These are phyloP conservation scores for Vidua chalybeata DNA, from an alignment of 2,113 vertebrate genomes.

Conservation along the genomic window DNA sequence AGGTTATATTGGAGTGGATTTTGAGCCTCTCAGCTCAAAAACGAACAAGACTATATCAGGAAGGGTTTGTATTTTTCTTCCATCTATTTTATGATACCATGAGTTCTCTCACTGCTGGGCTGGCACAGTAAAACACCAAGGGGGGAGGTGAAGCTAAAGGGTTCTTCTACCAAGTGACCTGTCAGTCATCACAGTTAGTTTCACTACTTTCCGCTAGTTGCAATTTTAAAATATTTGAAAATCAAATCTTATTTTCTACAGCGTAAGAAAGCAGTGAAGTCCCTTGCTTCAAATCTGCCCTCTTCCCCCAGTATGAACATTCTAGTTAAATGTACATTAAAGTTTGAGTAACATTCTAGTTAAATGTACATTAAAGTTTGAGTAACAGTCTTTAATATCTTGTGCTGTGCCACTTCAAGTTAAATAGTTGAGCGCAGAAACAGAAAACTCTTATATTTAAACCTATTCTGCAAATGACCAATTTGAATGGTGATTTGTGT, in stretches of 20 bases:
- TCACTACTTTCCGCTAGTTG: background rate
- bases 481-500: background rate
- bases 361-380: background rate
- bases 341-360: background rate
- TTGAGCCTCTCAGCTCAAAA: conserved; percentile 95
- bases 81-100: background rate
- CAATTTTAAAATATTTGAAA: background rate
- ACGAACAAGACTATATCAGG: conserved; percentile 93
- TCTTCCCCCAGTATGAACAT: background rate
- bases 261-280: background rate
- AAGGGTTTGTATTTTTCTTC: conserved; percentile 80
- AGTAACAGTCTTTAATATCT: background rate
- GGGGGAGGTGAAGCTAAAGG: background rate
- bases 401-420: background rate
- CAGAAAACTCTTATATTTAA: background rate
- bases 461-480: background rate
- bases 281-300: background rate
- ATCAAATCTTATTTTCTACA: background rate
- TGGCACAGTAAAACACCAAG: background rate
- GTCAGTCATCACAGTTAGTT: background rate
- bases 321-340: background rate
- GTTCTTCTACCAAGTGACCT: background rate
- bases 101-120: background rate
- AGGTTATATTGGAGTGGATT: conserved; percentile 97
- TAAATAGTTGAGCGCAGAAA: background rate